phyloP scores from a whole-genome alignment of 1,140 invertebrate species.

The Charaxes varanes region DNA sequence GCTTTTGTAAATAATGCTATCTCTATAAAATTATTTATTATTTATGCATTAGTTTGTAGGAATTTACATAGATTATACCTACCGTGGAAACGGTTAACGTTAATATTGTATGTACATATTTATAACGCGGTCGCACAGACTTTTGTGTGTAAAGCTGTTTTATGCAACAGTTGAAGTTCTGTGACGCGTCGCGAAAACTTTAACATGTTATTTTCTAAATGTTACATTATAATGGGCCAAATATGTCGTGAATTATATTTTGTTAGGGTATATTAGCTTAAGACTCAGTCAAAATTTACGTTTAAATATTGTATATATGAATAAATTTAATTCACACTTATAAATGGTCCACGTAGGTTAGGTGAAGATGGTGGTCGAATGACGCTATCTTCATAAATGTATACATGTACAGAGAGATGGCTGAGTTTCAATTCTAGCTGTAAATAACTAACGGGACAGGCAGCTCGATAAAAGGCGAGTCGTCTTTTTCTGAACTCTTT shows the following conservation, averaged over 20 bases:
- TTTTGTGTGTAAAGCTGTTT: conserved; percentile 2
- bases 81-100: conserved; percentile 36
- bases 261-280: conserved; percentile 36
- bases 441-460: no score
- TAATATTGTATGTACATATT: conserved; percentile 49
- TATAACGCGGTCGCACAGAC: conserved; percentile 6
- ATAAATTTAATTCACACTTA: conserved; percentile 17
- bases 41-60: conserved; percentile 60
- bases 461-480: no score
- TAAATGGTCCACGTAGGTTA: conserved; percentile 1
- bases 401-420: no score
- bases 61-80: conserved; percentile 36
- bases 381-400: no score
- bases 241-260: conserved; percentile 29
- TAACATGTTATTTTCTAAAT: conserved; percentile 1
- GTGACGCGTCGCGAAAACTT: not conserved
- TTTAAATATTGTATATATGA: conserved; percentile 35
- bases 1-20: conserved; percentile 68
- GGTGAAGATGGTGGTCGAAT: no score
- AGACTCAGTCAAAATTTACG: conserved; percentile 38
- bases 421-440: no score
- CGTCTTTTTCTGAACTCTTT: no score
- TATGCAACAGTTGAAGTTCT: not conserved
- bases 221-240: conserved; percentile 19
- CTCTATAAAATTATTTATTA: conserved; percentile 67